phyloP scores from a whole-genome alignment of 1,140 invertebrate genomes.

The Theocolax elegans region DNA sequence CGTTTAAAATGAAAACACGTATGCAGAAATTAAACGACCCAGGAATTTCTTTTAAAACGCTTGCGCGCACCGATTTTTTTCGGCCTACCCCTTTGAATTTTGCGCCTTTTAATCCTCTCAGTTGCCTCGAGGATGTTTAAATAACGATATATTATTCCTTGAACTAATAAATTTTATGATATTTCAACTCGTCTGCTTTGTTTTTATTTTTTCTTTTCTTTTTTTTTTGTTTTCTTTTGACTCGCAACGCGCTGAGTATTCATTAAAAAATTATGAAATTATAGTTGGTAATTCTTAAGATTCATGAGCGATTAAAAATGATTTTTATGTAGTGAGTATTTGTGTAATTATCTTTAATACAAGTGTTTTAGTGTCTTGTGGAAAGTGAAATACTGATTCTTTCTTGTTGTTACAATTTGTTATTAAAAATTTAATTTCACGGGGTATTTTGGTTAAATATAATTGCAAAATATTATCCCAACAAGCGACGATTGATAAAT shows the following conservation, averaged over 20 bases:
- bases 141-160: background rate
- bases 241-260: background rate
- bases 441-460: too few relatives aligned
- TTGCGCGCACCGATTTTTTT: constrained; percentile 29
- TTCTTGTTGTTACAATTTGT: too few relatives aligned
- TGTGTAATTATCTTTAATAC: too few relatives aligned
- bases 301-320: too few relatives aligned
- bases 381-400: too few relatives aligned
- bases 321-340: too few relatives aligned
- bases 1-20: background rate
- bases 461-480: too few relatives aligned
- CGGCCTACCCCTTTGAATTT: constrained; percentile 17
- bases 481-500: too few relatives aligned
- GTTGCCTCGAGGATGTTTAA: background rate
- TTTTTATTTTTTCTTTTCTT: too few relatives aligned
- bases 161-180: background rate
- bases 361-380: too few relatives aligned
- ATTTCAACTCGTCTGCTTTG: constrained; percentile 1
- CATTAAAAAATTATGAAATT: background rate
- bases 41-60: background rate
- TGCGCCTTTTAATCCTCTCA: constrained; percentile 9
- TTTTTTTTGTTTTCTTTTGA: too few relatives aligned
- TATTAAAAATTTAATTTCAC: too few relatives aligned
- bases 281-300: background rate
- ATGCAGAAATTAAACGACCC: constrained; percentile 12